Evolutionary conservation across 2,113 vertebrate species (phyloP).

Genomic region (Paracanthobrama guichenoti): DNA sequence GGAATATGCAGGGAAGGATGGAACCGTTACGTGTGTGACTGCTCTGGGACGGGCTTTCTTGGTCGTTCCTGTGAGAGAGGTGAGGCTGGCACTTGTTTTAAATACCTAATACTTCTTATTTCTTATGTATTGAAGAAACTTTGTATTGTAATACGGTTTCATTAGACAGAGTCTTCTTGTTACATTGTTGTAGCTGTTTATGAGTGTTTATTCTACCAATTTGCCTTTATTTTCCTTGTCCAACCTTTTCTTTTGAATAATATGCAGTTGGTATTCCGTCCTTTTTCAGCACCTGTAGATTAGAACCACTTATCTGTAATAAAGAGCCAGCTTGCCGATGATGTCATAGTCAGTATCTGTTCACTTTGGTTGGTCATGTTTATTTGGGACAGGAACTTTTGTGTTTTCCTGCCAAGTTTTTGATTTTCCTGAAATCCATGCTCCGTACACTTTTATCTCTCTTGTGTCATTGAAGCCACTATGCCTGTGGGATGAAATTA

Average conservation of each 20-base stretch:
- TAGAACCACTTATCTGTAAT: too few species aligned
- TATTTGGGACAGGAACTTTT: background rate
- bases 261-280: too few species aligned
- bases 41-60: slow-evolving; percentile 92
- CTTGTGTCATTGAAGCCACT: background rate
- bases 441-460: background rate
- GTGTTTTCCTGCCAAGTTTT: background rate
- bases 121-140: background rate
- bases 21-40: slow-evolving; percentile 98
- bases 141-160: background rate
- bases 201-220: too few species aligned
- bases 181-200: background rate
- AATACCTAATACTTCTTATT: background rate
- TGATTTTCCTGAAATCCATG: background rate
- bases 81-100: slow-evolving; percentile 64
- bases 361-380: too few species aligned
- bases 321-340: too few species aligned
- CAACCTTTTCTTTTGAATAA: too few species aligned
- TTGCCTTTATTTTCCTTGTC: too few species aligned
- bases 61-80: slow-evolving; percentile 96
- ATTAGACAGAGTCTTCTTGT: background rate
- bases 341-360: too few species aligned
- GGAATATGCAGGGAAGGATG: slow-evolving; percentile 95
- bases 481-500: background rate
- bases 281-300: too few species aligned